Base-by-base conservation (phyloP, 2,113 vertebrate species). In the Percopsis transmontana region DNA sequence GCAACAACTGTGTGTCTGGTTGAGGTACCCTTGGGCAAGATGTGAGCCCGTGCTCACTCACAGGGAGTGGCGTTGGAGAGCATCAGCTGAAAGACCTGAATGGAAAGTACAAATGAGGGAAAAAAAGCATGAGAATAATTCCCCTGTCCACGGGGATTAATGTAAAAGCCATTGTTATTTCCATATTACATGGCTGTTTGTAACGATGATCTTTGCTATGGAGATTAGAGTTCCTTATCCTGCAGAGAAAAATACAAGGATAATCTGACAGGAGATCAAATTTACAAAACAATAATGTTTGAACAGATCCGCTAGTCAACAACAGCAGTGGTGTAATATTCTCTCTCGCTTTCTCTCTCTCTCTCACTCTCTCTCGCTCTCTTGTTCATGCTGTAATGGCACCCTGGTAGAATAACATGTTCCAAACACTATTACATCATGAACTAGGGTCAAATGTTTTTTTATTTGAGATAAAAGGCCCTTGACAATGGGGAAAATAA, bases 151-250 rank as follows among this genome's bases (percentile, higher is more conserved):
- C 27, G 27, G 27, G 19, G 18, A 50, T 50, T 50, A 14, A 50
- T 19, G 2, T 50, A 19, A 19, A 18, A n/a, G 45, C 13, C 18
- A 19, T 6, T 39, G 2, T 39, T 62, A 15, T 33, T 44, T 59
- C 15, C 45, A 15, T n/a, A 20, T 20, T 48, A 13, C 27, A 53
- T 3, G 16, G 27, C 41, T 21, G 33, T 44, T 10, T 62, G 55
- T 53, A 44, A 47, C 66, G 23, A 21, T 60, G 58, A 59, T 62
- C 20, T 33, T 59, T 62, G 2, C 42, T 27, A 14, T 81, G 62
- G 59, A 72, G 80, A 84, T 87, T 81, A 83, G 58, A 21, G 27
- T 74, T 80, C 76, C 71, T 86, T 81, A 82, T 79, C 82, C 80
- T 75, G 64, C 64, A 50, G 68, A 79, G 74, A 24, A 68, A 79